Percentiles rank a stretch among this genome's conserved stretches.
Conservation (phyloP, 2,113 vertebrate genomes). For the Ranitomeya imitator region DNA sequence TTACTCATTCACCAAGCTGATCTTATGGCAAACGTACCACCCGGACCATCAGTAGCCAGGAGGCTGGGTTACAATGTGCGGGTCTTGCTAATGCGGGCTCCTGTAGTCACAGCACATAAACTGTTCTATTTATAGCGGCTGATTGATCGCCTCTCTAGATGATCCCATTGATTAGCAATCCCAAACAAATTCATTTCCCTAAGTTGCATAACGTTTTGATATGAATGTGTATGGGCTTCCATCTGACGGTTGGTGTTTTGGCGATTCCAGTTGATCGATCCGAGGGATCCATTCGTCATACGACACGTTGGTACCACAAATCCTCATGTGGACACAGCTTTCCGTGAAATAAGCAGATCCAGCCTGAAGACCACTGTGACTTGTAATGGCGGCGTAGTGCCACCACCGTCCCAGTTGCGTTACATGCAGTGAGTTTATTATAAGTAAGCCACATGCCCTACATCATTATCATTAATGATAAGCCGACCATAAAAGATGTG, state of each 20-base stretch:
- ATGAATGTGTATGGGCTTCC: constrained; percentile 8
- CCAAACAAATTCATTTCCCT: constrained; percentile 32
- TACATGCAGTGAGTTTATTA: background rate
- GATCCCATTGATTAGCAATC: constrained; percentile 46
- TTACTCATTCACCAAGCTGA: background rate
- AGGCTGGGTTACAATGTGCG: background rate
- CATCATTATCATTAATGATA: background rate
- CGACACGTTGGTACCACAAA: background rate
- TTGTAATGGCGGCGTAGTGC: background rate
- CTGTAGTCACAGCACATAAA: constrained; percentile 22
- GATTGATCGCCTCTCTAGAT: constrained; percentile 48
- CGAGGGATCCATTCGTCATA: background rate
- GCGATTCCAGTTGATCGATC: constrained; percentile 9
- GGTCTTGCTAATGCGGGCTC: background rate
- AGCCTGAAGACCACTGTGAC: background rate
- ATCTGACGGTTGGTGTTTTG: background rate
- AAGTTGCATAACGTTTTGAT: constrained; percentile 29
- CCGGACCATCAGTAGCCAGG: background rate
- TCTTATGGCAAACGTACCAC: background rate
- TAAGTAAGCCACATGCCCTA: background rate
- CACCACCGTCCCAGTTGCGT: background rate
- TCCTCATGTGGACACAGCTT: background rate
- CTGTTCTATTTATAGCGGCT: constrained; percentile 49
- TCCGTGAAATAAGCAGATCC: background rate
- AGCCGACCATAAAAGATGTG: background rate